phyloP scores from a whole-genome alignment of 2,113 vertebrate species.

The Tichodroma muraria region DNA sequence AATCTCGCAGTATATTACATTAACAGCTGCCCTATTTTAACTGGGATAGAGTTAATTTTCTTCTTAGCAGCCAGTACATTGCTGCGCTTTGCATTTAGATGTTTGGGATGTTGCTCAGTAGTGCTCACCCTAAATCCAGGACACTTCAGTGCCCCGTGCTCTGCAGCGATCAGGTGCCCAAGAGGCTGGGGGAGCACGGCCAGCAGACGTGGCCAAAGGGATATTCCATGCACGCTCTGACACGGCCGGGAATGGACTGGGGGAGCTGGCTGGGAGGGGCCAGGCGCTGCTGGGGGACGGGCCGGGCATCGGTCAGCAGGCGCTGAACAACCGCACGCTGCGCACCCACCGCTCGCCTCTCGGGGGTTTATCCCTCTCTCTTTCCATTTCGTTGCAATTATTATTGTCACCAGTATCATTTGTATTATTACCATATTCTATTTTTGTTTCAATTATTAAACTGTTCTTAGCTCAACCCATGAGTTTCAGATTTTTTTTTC shows the following conservation, averaged over 20 bases:
- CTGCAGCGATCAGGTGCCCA: neutral
- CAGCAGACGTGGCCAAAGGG: neutral
- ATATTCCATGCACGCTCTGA: fast-evolving
- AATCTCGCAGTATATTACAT: neutral
- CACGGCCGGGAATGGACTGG: no score
- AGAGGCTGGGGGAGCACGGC: neutral
- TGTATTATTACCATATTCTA: no score
- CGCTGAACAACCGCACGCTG: fast-evolving
- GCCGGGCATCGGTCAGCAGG: neutral
- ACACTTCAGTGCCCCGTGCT: neutral
- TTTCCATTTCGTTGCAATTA: no score
- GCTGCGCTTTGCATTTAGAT: neutral
- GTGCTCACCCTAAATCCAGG: neutral
- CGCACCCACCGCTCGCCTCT: no score
- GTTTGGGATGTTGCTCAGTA: neutral
- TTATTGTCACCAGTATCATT: no score
- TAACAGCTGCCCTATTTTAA: neutral
- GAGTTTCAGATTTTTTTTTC: neutral
- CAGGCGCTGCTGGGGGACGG: neutral
- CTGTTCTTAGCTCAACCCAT: neutral
- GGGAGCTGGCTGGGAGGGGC: neutral
- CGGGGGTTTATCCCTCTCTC: no score
- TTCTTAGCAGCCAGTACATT: neutral
- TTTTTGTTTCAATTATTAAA: neutral
- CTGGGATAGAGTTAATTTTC: neutral